Evolutionary conservation across 2,113 vertebrate genomes (phyloP).

Genomic region (Pangasianodon hypophthalmus): DNA sequence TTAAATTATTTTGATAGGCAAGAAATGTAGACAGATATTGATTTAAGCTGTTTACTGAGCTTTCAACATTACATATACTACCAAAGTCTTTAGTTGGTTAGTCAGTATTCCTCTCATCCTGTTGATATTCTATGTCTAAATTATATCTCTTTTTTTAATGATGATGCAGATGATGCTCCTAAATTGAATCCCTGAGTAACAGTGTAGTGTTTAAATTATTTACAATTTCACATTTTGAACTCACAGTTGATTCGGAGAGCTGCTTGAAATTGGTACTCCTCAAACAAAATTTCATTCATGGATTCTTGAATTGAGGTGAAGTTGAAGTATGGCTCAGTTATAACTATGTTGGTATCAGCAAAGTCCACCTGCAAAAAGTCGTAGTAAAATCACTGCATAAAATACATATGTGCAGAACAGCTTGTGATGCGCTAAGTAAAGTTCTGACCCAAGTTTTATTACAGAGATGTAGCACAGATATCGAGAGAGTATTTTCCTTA

Average conservation of each 20-base stretch:
- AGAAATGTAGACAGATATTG: not conserved
- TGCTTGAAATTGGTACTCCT: slow-evolving; percentile 98
- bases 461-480: not conserved
- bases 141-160: not conserved
- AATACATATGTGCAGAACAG: not conserved
- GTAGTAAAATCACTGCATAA: not conserved
- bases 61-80: not conserved
- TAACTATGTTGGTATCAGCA: slow-evolving; percentile 89
- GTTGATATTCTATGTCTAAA: not conserved
- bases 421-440: not conserved
- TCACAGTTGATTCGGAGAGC: slow-evolving; percentile 89
- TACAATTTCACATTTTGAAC: not conserved
- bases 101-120: not conserved
- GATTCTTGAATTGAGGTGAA: slow-evolving; percentile 97
- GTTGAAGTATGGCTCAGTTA: slow-evolving; percentile 97
- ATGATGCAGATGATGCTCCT: not conserved
- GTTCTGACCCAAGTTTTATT: not conserved
- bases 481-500: not conserved
- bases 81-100: not conserved
- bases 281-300: slow-evolving; percentile 99
- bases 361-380: slow-evolving; percentile 86
- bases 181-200: not conserved
- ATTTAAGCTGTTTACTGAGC: not conserved
- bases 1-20: not conserved
- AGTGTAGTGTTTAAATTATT: not conserved